These are phyloP conservation scores for Mythimna ferrago DNA, from an alignment of 2,888 invertebrate species.

Conservation along the genomic window DNA sequence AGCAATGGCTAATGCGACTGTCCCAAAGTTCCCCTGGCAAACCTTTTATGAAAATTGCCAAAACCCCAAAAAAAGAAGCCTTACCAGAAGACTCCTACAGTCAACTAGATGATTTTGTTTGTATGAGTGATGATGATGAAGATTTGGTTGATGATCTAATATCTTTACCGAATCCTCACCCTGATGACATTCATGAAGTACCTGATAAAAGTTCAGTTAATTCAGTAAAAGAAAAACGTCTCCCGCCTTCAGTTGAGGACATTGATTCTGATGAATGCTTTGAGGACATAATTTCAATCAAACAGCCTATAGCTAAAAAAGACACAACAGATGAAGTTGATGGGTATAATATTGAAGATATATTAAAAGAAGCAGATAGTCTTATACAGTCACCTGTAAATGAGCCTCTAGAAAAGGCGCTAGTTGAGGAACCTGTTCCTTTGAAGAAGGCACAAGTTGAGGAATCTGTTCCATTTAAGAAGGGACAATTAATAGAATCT, in stretches of 20 bases:
- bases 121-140: slow-evolving; percentile 68
- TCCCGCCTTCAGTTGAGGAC: neutral
- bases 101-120: slow-evolving; percentile 79
- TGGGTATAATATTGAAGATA: slow-evolving; percentile 58
- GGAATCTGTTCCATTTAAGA: slow-evolving; percentile 72
- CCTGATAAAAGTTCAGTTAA: slow-evolving; percentile 20
- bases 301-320: slow-evolving; percentile 30
- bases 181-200: slow-evolving; percentile 34
- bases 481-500: slow-evolving; percentile 77
- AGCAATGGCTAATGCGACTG: slow-evolving; percentile 88
- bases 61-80: slow-evolving; percentile 63
- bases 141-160: slow-evolving; percentile 80
- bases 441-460: slow-evolving; percentile 77
- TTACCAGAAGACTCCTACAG: slow-evolving; percentile 82
- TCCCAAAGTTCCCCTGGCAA: slow-evolving; percentile 88
- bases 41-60: slow-evolving; percentile 73
- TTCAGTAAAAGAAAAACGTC: slow-evolving; percentile 16
- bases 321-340: slow-evolving; percentile 69
- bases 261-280: slow-evolving; percentile 58
- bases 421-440: slow-evolving; percentile 76
- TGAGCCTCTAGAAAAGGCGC: slow-evolving; percentile 69
- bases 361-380: slow-evolving; percentile 51
- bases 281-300: slow-evolving; percentile 64
- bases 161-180: slow-evolving; percentile 68
- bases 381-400: slow-evolving; percentile 44